Percentiles rank a stretch among this genome's conserved stretches.
Evolutionary conservation across 2,113 vertebrate species (phyloP).

Genomic region (Columbina picui): DNA sequence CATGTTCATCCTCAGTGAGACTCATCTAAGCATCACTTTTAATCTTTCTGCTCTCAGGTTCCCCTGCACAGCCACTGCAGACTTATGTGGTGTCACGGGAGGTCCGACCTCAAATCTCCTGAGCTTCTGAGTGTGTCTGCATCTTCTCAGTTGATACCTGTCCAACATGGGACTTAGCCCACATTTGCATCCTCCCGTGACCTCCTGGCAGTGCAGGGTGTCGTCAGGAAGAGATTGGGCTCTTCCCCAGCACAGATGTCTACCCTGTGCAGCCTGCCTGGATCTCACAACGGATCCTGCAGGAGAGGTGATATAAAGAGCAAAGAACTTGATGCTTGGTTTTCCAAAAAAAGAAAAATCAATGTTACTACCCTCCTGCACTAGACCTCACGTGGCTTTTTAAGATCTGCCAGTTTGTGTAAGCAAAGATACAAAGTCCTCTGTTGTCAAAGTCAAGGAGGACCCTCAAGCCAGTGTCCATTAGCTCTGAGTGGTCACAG

Average conservation of each 20-base stretch:
- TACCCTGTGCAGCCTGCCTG: neutral
- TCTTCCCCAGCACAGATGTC: neutral
- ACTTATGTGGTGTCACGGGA: neutral
- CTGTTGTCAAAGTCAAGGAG: neutral
- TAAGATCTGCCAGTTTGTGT: neutral
- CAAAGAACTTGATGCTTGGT: neutral
- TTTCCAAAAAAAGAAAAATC: neutral
- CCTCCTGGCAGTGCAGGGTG: accelerated
- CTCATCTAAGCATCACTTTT: neutral
- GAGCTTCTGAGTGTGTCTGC: neutral
- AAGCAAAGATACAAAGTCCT: neutral
- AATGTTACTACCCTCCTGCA: neutral
- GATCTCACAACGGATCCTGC: neutral
- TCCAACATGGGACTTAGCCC: neutral
- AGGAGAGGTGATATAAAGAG: neutral
- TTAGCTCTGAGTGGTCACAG: neutral
- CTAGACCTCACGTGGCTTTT: neutral
- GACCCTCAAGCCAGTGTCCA: neutral
- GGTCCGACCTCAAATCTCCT: neutral
- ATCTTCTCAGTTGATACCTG: accelerated
- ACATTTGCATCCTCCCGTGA: accelerated
- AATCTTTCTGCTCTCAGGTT: neutral
- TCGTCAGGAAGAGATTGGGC: neutral
- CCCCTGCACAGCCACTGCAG: neutral
- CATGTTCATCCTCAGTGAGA: accelerated